Conservation (phyloP, 2,888 invertebrate genomes). For the Bombyx huttoni region DNA sequence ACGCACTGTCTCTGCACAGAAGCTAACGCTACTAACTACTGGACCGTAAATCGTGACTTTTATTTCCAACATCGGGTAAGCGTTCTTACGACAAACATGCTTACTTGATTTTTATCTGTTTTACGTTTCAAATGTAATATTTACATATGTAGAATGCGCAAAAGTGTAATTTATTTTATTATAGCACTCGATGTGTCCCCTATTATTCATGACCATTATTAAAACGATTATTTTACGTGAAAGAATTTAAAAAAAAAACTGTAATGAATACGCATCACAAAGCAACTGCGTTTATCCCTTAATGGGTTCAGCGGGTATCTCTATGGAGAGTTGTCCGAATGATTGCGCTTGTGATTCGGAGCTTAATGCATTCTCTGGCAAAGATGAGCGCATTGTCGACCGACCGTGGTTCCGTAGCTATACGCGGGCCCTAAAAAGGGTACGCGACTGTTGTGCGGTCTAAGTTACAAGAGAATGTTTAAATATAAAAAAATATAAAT, state of each 20-base stretch:
- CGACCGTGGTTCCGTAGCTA: slow-evolving; percentile 33
- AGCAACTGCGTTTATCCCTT: background rate
- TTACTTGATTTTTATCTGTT: too few relatives aligned
- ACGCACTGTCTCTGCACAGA: too few relatives aligned
- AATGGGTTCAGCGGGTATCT: background rate
- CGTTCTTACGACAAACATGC: too few relatives aligned
- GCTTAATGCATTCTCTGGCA: background rate
- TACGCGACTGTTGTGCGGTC: slow-evolving; percentile 19
- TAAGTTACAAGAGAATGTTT: slow-evolving; percentile 11
- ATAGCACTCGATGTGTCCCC: too few relatives aligned
- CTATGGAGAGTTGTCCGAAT: background rate
- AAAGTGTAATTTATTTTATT: too few relatives aligned
- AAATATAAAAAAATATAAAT: background rate
- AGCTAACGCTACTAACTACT: too few relatives aligned
- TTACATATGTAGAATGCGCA: too few relatives aligned
- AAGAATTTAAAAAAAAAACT: background rate
- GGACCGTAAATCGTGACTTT: too few relatives aligned
- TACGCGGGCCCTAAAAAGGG: slow-evolving; percentile 53
- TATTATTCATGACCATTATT: too few relatives aligned
- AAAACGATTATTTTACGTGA: background rate
- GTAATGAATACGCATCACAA: background rate
- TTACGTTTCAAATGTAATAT: too few relatives aligned
- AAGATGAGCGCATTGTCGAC: slow-evolving; percentile 4
- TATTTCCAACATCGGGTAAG: too few relatives aligned
- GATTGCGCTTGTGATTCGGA: slow-evolving; percentile 1